Evolutionary conservation across 2,797 vertebrate genomes (phyloP), one percentile per base, ranked within the genome.

Genomic region (Sebastes steindachneri): DNA sequence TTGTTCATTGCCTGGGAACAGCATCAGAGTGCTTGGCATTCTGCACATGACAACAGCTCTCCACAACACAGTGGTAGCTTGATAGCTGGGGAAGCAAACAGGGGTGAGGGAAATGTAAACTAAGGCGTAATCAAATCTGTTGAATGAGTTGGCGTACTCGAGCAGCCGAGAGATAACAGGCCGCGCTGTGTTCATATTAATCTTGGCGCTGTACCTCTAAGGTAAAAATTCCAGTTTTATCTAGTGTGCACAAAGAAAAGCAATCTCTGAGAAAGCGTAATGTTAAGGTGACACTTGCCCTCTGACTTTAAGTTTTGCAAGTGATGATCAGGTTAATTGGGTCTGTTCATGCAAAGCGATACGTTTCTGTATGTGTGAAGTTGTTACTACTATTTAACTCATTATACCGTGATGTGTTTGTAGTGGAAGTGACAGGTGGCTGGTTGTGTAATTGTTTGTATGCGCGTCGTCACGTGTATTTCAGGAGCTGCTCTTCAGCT

Each of bases 101-200:
- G 35, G 68, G 74, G 64, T 54, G 87, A 86, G 86, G 74, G 79
- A 86, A 91, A 88, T 91, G 88, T 89, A 94, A 91, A 93, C 92
- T 69, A 85, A 84, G 89, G 86, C 87, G 89, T 86, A 84, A 91
- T 91, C 89, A 89, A 92, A 93, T 91, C 86, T 85, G 78, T 81
- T 87, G 89, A 93, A 90, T 80, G 91, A 93, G 89, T 78, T 70
- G 82, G 80, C 88, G 65, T 64, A 76, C 88, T 86, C 12, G 1
- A 84, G 83, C 75, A 71, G 73, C 7, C 81, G 33, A 14, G 68
- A 90, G 87, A 94, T 89, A 88, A 85, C 72, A 87, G 57, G 62
- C 66, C 11, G 33, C 3, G 48, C 76, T 54, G 63, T 68, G 84
- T 77, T 89, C 83, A 75, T 80, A 85, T 88, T 81, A 81, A 88